Conservation (phyloP, 2,113 vertebrate species). For the rat (Rattus norvegicus) region GRCr8 NC_086033.1:63688001-63688500, state of each 20-base stretch:
- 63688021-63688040: not conserved
- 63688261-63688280: not conserved
- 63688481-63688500: not conserved
- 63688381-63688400: not conserved
- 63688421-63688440: not conserved
- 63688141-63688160: not conserved
- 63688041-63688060: not conserved
- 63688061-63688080: not conserved
- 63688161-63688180: not conserved
- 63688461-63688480: slow-evolving; percentile 24
- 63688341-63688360: not conserved
- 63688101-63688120: not conserved
- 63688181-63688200: not conserved
- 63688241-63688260: not conserved
- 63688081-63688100: not conserved
- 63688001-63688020: not conserved
- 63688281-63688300: not conserved
- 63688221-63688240: not conserved
- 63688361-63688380: not conserved
- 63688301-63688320: not conserved
- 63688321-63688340: not conserved
- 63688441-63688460: not conserved
- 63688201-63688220: not conserved
- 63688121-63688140: not conserved
- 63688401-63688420: not conserved